These are phyloP conservation scores for Neodiprion lecontei DNA, from an alignment of 1,140 invertebrate genomes.

Conservation along the genomic window DNA sequence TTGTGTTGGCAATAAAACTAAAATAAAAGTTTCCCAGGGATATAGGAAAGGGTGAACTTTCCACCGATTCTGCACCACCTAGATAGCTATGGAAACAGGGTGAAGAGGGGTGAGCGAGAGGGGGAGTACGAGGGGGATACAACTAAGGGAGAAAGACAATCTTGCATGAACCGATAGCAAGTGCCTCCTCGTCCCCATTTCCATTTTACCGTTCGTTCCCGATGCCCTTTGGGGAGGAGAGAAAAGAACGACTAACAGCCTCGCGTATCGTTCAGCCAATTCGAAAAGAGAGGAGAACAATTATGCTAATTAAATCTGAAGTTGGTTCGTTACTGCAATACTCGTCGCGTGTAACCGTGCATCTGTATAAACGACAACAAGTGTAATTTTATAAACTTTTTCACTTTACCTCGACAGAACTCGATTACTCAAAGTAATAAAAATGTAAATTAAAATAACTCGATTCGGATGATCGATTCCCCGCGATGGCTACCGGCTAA, in stretches of 20 bases:
- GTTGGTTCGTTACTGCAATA: neutral
- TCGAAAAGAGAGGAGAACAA: neutral
- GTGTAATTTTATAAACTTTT: neutral
- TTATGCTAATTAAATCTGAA: neutral
- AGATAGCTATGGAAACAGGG: neutral
- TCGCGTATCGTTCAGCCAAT: too few relatives aligned
- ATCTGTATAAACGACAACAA: neutral
- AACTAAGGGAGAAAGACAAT: neutral
- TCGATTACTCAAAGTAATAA: too few relatives aligned
- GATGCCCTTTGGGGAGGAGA: neutral
- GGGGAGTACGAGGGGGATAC: slow-evolving; percentile 2
- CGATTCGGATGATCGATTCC: too few relatives aligned
- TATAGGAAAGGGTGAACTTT: neutral
- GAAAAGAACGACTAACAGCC: too few relatives aligned
- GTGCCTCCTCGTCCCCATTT: neutral
- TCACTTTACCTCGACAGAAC: neutral
- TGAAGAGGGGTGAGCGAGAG: slow-evolving; percentile 16
- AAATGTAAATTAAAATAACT: too few relatives aligned
- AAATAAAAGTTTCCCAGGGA: slow-evolving; percentile 3
- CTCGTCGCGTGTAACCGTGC: neutral
- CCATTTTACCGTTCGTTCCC: neutral
- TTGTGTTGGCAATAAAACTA: slow-evolving; percentile 3
- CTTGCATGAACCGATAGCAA: neutral
- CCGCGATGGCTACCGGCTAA: too few relatives aligned
- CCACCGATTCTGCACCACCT: neutral